Evolutionary conservation across 2,888 invertebrate genomes (phyloP), one percentile per base, ranked within the genome.

Genomic region (Drosophila nr. perissopoda): DNA sequence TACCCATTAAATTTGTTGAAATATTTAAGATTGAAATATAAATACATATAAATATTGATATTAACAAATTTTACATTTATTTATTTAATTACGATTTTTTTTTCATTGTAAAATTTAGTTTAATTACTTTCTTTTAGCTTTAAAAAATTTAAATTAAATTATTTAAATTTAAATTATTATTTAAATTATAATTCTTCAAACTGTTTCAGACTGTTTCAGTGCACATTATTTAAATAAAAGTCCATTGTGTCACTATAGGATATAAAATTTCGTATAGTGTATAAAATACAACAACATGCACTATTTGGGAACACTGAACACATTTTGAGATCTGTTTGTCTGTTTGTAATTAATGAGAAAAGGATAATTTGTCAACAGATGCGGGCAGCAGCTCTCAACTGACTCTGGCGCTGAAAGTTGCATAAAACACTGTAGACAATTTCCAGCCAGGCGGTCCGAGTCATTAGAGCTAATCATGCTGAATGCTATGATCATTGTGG

Each of bases 401-500:
- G 42, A 27, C 56, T 66, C 52, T 27, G 59, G 42, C 34, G 18
- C 49, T 34, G 48, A 36, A 63, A 64, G 63, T 76, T 79, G 76
- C 82, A 87, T 76, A 79, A 79, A 77, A 60, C 63, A 53, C 31
- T 48, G 31, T 34, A 60, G 25, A 49, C 61, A 79, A 66, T 62
- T 59, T 59, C 27, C 64, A 56, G 56, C 38, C 68, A 65, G 61
- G 42, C 69, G 11, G 59, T 10, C 29, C 16, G 34, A 13, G 2
- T 73, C 71, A 84, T 84, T 86, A 83, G 72, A 76, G 74, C 59
- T 81, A 88, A 88, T 84, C 83, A 74, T 54, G 33, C 57, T 83
- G 81, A 83, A 83, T 86, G 83, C 73, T 81, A 65, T 63, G 82
- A 85, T 83, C 87, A 88, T 73, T 86, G 83, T 72, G 86, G 83